Conservation (phyloP, 2,113 vertebrate genomes). For the Cygnus atratus region DNA sequence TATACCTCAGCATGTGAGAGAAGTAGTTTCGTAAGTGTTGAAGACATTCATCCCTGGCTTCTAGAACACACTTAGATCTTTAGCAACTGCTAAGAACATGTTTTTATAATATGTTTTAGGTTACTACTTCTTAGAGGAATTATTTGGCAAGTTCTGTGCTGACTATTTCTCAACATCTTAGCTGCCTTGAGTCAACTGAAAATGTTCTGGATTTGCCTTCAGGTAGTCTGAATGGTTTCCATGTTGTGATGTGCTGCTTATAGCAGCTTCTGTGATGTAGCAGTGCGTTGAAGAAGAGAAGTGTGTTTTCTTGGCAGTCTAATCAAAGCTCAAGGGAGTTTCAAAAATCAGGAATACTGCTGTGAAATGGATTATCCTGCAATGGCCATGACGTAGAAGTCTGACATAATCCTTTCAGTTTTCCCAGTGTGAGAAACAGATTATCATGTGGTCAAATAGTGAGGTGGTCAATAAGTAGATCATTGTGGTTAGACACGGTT, state of each 20-base stretch:
- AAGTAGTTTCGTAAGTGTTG: background rate
- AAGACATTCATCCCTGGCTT: background rate
- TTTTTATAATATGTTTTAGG: background rate
- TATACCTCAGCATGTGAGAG: background rate
- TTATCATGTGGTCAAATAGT: background rate
- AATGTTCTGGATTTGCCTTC: background rate
- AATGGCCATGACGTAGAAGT: fast-evolving
- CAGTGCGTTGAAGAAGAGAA: background rate
- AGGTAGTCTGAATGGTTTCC: background rate
- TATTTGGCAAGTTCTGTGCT: background rate
- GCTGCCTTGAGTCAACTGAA: background rate
- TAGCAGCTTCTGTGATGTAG: background rate
- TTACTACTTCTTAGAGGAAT: background rate
- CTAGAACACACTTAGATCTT: background rate
- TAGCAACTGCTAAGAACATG: background rate
- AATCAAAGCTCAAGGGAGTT: background rate
- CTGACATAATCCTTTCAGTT: background rate
- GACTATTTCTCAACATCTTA: background rate
- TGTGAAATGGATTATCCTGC: background rate
- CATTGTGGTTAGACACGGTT: background rate
- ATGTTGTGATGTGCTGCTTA: background rate
- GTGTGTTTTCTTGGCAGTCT: background rate
- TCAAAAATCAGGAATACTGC: background rate
- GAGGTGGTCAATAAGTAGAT: fast-evolving
- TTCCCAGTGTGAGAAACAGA: background rate